Evolutionary conservation across 2,888 invertebrate genomes (phyloP).

Genomic region (Sarcophaga rosellei): DNA sequence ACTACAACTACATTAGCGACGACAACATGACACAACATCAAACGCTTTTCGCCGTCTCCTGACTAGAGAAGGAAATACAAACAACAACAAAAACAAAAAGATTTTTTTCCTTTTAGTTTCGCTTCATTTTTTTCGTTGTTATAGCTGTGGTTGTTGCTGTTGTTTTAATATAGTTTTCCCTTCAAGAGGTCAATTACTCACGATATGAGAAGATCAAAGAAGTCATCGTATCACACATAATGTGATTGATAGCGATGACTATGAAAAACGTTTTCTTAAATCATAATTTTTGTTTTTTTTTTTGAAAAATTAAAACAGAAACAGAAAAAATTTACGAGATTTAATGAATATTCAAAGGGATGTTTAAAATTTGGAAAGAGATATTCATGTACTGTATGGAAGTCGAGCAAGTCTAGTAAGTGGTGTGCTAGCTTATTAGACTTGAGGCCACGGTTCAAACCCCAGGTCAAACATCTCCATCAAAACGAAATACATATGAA

Average conservation of each 20-base stretch:
- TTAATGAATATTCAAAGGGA: neutral
- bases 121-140: neutral
- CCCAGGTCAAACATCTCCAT: too few species aligned
- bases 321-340: neutral
- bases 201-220: constrained; percentile 28
- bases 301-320: neutral
- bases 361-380: neutral
- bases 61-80: constrained; percentile 62
- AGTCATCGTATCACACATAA: neutral
- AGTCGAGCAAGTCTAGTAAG: too few species aligned
- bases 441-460: too few species aligned
- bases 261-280: neutral
- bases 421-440: too few species aligned
- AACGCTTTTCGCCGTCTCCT: constrained; percentile 57
- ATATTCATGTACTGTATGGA: too few species aligned
- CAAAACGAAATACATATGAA: too few species aligned
- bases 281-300: neutral
- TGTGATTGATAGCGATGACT: neutral
- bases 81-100: neutral
- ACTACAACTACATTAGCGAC: constrained; percentile 58
- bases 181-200: constrained; percentile 47
- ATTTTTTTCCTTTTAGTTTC: neutral
- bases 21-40: constrained; percentile 65
- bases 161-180: neutral
- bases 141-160: neutral